Evolutionary conservation across 2,888 invertebrate genomes (phyloP), one percentile per base, ranked within the genome.

Genomic region (Bugulina stolonifera): DNA sequence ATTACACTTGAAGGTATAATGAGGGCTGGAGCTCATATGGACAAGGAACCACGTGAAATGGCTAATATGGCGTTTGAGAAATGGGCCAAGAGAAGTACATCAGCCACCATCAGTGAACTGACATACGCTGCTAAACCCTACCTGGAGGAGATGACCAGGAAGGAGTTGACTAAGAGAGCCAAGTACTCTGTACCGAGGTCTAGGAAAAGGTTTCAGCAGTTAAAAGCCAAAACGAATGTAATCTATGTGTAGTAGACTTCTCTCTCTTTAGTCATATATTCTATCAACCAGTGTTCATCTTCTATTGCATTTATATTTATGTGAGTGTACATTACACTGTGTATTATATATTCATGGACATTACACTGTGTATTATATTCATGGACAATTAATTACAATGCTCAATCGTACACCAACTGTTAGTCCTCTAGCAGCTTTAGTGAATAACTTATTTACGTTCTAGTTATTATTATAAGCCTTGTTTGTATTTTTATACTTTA

Each of bases 81-180:
- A 34, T 64, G 64, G 64, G 64, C 64, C 27, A 64, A 64, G 32
- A 27, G 64, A 32, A 64, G 64, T 27, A 64, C 64, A 29, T 10
- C 27, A 14, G 64, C 64, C 18, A 64, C 27, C n/a, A 64, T 64
- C 5, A 64, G 32, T 32, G 64, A 64, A 32, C 64, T 64, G 5
- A 64, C 64, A 64, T 64, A 32, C n/a, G 64, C 64, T 64, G 64
- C 64, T 5, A 64, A 64, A 32, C 64, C 64, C 3, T 64, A 14
- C 32, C 10, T 64, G 10, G 64, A 25, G n/a, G 32, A 64, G 32
- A 29, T 32, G 32, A 22, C 10, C 5, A 64, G 32, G 27, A 25
- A 27, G 32, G 64, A 64, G 27, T 10, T 32, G 14, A 25, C 5
- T 32, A 64, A 64, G 32, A 64, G n/a, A 27, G 14, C 32, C 2